Conservation (phyloP, 2,888 invertebrate genomes). For the Aphodius granarius region DNA sequence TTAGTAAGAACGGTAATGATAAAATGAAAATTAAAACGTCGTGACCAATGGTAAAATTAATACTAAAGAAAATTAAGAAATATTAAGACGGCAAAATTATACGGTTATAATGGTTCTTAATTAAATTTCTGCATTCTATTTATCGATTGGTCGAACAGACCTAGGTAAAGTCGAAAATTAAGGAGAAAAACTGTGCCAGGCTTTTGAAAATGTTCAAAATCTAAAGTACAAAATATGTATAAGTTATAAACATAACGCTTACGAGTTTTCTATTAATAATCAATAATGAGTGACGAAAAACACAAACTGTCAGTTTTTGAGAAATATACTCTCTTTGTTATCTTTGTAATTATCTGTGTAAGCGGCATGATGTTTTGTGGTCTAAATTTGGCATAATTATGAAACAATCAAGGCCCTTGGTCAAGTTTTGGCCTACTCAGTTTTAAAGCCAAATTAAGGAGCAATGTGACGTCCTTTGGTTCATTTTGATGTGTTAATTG, state of each 20-base stretch:
- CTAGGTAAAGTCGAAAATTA: slow-evolving; percentile 51
- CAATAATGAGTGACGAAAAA: background rate
- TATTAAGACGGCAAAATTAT: background rate
- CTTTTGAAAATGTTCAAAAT: slow-evolving; percentile 30
- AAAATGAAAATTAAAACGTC: slow-evolving; percentile 13
- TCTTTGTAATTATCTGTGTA: background rate
- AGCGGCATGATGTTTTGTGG: too few species aligned
- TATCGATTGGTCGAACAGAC: slow-evolving; percentile 32
- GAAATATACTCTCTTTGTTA: background rate
- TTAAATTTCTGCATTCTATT: slow-evolving; percentile 10
- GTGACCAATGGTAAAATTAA: background rate
- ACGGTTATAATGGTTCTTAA: background rate
- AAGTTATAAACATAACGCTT: background rate
- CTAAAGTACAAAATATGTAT: background rate
- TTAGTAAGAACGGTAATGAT: slow-evolving; percentile 19
- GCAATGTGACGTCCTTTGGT: too few species aligned
- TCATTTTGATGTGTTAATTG: too few species aligned
- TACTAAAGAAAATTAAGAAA: background rate
- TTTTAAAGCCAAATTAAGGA: too few species aligned
- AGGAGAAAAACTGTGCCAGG: slow-evolving; percentile 44
- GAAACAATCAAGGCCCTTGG: too few species aligned
- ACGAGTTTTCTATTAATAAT: background rate
- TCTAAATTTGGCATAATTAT: too few species aligned
- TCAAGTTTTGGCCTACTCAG: too few species aligned
- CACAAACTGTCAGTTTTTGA: slow-evolving; percentile 14